Conservation (phyloP, 1,140 invertebrate species). For the fruit fly (Drosophila melanogaster) region DNA sequence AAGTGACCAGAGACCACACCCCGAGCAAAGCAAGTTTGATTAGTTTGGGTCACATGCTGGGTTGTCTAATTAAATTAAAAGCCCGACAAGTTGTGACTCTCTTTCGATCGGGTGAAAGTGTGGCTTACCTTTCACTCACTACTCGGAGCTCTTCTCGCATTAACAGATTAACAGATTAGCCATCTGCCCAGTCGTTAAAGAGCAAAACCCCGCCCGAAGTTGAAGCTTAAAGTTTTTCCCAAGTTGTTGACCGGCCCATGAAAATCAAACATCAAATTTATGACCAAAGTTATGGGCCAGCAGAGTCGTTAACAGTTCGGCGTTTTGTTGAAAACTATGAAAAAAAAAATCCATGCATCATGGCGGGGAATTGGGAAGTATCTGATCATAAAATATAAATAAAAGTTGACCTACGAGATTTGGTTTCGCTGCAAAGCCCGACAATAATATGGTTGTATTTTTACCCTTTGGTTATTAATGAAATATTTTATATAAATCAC, state of each 20-base stretch:
- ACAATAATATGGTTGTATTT: conserved; percentile 8
- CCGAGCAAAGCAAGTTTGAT: conserved; percentile 42
- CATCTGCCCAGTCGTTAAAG: conserved; percentile 28
- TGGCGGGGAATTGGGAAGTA: background rate
- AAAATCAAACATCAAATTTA: conserved; percentile 52
- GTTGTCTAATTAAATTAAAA: conserved; percentile 58
- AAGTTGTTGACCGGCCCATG: conserved; percentile 24
- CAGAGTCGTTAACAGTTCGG: conserved; percentile 43
- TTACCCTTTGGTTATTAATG: background rate
- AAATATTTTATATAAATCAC: conserved; percentile 1
- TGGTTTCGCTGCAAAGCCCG: background rate
- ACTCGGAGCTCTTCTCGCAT: conserved; percentile 56
- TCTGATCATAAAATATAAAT: conserved; percentile 29
- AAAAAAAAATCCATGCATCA: conserved; percentile 26
- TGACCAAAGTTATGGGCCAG: conserved; percentile 37
- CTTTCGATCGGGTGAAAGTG: conserved; percentile 55
- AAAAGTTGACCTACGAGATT: conserved; percentile 35
- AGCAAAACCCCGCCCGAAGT: conserved; percentile 21
- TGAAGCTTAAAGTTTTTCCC: conserved; percentile 6
- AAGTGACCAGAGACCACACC: conserved; percentile 46
- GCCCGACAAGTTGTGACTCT: conserved; percentile 19
- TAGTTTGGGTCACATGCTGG: conserved; percentile 30
- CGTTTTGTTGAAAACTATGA: conserved; percentile 52
- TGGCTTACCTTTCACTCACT: conserved; percentile 40
- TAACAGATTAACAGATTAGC: conserved; percentile 53